These are phyloP conservation scores for Elaphurus davidianus DNA, from an alignment of 2,113 vertebrate genomes.

Conservation along the genomic window DNA sequence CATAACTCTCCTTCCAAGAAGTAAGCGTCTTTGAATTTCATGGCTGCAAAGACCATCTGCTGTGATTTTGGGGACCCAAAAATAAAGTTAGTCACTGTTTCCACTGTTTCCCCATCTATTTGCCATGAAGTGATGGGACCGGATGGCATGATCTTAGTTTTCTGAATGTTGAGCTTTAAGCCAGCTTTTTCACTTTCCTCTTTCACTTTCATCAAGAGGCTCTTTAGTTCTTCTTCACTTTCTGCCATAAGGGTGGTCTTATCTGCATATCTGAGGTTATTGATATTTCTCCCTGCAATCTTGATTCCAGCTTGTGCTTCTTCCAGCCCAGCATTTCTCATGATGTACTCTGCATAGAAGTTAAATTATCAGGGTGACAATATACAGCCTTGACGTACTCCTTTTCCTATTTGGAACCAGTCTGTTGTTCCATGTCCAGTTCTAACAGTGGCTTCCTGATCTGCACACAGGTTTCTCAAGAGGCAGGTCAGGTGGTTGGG, in stretches of 20 bases:
- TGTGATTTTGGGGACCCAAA: not conserved
- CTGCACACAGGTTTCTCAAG: not conserved
- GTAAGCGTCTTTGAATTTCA: not conserved
- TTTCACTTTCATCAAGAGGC: not conserved
- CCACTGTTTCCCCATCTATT: not conserved
- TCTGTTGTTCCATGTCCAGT: not conserved
- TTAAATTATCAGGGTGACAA: not conserved
- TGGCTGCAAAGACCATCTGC: not conserved
- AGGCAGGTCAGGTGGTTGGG: not conserved
- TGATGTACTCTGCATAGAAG: not conserved
- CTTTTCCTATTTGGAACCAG: not conserved
- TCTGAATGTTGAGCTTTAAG: not conserved
- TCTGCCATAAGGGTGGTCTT: not conserved
- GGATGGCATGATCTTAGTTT: not conserved
- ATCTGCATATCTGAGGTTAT: not conserved
- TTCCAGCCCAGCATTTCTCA: not conserved
- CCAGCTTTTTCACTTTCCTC: not conserved
- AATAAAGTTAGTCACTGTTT: not conserved
- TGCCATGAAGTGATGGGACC: not conserved
- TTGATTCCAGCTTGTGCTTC: not conserved
- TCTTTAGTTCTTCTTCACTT: not conserved
- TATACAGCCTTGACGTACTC: accelerated
- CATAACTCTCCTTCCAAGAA: not conserved
- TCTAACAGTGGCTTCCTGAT: not conserved
- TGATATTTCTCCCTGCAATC: not conserved